Evolutionary conservation across 2,888 invertebrate species (phyloP), one percentile per base, ranked within the genome.

Genomic region (Stenoptilia bipunctidactyla): DNA sequence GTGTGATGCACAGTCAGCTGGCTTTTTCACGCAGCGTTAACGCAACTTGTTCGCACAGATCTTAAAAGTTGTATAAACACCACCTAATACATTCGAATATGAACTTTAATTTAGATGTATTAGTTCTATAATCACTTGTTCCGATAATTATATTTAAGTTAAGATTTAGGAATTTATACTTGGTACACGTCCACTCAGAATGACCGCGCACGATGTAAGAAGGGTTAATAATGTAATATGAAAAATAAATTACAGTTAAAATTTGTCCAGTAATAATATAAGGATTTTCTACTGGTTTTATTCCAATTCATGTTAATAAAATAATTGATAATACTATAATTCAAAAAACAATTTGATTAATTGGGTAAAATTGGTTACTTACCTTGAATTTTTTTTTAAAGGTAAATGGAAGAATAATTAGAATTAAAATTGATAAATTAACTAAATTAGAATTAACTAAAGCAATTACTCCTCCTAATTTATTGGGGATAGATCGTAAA

Each of bases 401-500:
- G 10, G 80, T 69, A 52, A 88, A 73, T 1, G 90, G 89, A 43
- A 90, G 38, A 61, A 88, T 79, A 56, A 87, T 70, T 74, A 91
- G 73, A 74, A 92, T 88, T 56, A 87, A 58, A 77, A 92, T 89
- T 45, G 90, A 90, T 65, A 88, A 52, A n/a, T n/a, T n/a, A n/a
- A n/a, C n/a, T n/a, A n/a, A n/a, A n/a, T n/a, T n/a, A n/a, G n/a
- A n/a, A n/a, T n/a, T 61, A 0, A 88, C 46, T 76, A 91, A 57
- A 0, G 88, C 88, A 56, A 91, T 73, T 36, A 92, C 91, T 46
- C 92, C 92, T 39, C 91, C 91, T 75, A 92, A 61, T 86, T 93
- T 92, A 79, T 90, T 92, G 4, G 92, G 92, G 42, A 93, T 91
- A 30, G 91, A 91, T 15, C 92, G 92, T 57, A 93, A 52, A 82